phyloP scores from a whole-genome alignment of 2,888 invertebrate species.

The Torymus texanus region DNA sequence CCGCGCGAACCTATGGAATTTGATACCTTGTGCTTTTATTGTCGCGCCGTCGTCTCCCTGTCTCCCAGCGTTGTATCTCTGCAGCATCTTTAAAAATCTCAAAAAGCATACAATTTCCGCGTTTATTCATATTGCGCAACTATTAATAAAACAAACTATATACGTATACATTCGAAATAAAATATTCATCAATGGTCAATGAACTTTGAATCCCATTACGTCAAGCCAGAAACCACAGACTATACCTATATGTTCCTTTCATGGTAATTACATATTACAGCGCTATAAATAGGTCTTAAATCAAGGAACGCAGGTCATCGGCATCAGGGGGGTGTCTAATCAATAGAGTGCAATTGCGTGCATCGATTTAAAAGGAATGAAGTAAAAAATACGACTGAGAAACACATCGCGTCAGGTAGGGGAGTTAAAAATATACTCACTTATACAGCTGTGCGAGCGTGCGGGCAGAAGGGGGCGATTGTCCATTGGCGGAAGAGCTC shows the following conservation, averaged over 20 bases:
- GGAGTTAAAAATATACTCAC: conserved; percentile 13
- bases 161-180: too few relatives aligned
- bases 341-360: conserved; percentile 30
- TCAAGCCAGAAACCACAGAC: too few relatives aligned
- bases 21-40: conserved; percentile 32
- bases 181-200: too few relatives aligned
- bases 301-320: neutral
- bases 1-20: conserved; percentile 22
- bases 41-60: conserved; percentile 3
- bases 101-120: too few relatives aligned
- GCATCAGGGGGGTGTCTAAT: conserved; percentile 9
- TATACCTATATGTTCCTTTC: neutral
- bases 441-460: conserved; percentile 45
- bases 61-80: neutral
- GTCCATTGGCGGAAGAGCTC: conserved; percentile 59
- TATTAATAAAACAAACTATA: too few relatives aligned
- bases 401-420: neutral
- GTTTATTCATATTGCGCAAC: too few relatives aligned
- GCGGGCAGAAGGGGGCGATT: conserved; percentile 39
- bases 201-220: too few relatives aligned
- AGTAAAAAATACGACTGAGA: neutral
- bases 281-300: too few relatives aligned
- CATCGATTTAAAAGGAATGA: conserved; percentile 10
- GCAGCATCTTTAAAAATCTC: neutral
- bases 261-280: neutral